A percentile compares a stretch with the other conserved stretches of the same genome.
Conservation (phyloP, 1,140 invertebrate genomes). For the Papilio dardanus region DNA sequence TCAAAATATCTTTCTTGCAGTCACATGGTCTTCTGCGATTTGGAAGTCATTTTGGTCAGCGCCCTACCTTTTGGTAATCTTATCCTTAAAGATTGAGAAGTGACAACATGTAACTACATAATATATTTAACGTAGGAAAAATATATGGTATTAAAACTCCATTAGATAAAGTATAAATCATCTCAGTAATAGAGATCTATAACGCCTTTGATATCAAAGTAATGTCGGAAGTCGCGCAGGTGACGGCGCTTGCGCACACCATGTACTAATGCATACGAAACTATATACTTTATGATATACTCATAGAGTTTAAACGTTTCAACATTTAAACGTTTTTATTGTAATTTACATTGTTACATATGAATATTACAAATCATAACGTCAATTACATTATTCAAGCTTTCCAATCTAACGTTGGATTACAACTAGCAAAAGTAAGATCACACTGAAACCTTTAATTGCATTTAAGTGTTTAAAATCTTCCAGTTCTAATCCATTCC, state of each 20-base stretch:
- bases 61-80: background rate
- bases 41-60: too few relatives aligned
- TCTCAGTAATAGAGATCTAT: conserved; percentile 28
- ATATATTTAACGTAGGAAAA: background rate
- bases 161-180: background rate
- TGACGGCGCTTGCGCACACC: conserved; percentile 55
- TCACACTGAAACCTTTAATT: too few relatives aligned
- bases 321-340: background rate
- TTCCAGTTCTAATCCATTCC: too few relatives aligned
- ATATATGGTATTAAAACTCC: background rate
- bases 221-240: conserved; percentile 65
- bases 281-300: conserved; percentile 23
- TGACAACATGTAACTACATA: background rate
- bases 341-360: background rate
- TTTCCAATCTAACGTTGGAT: too few relatives aligned
- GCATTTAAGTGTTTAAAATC: too few relatives aligned
- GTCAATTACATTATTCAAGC: background rate
- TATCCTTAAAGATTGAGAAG: background rate
- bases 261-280: conserved; percentile 28
- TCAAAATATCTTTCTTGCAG: too few relatives aligned
- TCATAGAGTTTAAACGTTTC: conserved; percentile 27
- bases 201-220: conserved; percentile 35
- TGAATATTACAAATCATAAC: background rate
- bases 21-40: too few relatives aligned
- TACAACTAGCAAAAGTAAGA: too few relatives aligned